Evolutionary conservation across 2,113 vertebrate genomes (phyloP), one percentile per base, ranked within the genome.

Genomic region (Recurvirostra avosetta): DNA sequence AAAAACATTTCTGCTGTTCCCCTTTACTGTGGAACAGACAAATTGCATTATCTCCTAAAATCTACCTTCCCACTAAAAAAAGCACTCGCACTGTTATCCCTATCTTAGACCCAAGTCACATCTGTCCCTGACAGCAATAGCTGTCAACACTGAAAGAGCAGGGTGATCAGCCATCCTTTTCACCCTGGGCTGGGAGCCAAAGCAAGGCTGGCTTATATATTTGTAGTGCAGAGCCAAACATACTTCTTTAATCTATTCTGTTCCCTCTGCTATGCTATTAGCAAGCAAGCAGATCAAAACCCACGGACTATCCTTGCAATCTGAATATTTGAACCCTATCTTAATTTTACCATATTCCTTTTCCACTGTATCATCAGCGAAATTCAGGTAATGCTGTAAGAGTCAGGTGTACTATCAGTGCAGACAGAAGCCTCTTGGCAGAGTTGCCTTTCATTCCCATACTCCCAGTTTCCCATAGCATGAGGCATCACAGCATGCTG

Each of bases 111-210:
- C 9, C 85, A 83, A 85, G 88, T 83, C 96, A 95, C 72, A 90
- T 92, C 86, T 93, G 81, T 73, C 86, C 76, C 86, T 86, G 76
- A 63, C 76, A 95, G 58, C 72, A 86, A 58, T 73, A 92, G 82
- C 85, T 94, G 95, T 79, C 88, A 91, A 15, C 82, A 73, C n/a
- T 32, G 55, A 62, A 73, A 67, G 79, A 86, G 75, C 76, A 74
- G 34, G 43, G 61, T 84, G 79, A 88, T 63, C 86, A 86, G 91
- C 88, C 86, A 92, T 76, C 88, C 86, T 86, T 49, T 82, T 67
- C 86, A 83, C 90, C 86, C 92, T 43, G 55, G 90, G 94, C 96
- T 77, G 59, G 47, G 15, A 80, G 88, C 88, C 96, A 96, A 86
- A 80, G 50, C 52, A 77, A 88, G 85, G 78, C 9, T 86, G 78